phyloP scores from a whole-genome alignment of 2,113 vertebrate genomes.

The Tinamus guttatus region DNA sequence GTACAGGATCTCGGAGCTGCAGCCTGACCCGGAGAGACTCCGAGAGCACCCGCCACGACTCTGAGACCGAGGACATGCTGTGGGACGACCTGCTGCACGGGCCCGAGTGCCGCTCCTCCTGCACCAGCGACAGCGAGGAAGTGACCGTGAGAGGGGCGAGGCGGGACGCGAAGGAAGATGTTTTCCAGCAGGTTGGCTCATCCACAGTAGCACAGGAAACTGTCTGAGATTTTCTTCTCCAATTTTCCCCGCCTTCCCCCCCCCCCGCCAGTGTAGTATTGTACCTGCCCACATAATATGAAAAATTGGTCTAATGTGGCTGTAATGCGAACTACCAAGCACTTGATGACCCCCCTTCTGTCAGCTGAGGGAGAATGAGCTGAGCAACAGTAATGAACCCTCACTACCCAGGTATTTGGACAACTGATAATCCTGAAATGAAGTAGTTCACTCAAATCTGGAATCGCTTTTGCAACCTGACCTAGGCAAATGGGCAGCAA shows the following conservation, averaged over 20 bases:
- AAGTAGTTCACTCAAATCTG: neutral
- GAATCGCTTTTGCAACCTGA: neutral
- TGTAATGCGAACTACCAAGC: fast-evolving
- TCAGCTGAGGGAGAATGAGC: neutral
- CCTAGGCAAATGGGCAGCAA: neutral
- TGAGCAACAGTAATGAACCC: fast-evolving
- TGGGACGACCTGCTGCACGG: constrained; percentile 96
- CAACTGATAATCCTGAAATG: neutral
- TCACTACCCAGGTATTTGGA: fast-evolving
- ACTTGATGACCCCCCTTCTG: neutral
- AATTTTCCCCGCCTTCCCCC: neutral
- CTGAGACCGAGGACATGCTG: constrained; percentile 94
- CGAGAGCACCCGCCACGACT: constrained; percentile 85
- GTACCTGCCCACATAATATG: fast-evolving
- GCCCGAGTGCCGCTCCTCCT: constrained; percentile 89
- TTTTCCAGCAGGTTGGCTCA: constrained; percentile 86
- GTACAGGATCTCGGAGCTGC: constrained; percentile 58
- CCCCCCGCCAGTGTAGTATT: too few relatives aligned
- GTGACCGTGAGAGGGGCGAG: constrained; percentile 53
- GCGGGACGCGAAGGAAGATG: constrained; percentile 84
- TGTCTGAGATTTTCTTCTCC: too few relatives aligned
- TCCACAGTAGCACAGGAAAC: neutral
- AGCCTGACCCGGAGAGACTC: constrained; percentile 78
- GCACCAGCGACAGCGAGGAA: constrained; percentile 89
- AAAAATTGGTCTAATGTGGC: neutral